phyloP scores from a whole-genome alignment of 1,140 invertebrate species.

The Scylla paramamosain region DNA sequence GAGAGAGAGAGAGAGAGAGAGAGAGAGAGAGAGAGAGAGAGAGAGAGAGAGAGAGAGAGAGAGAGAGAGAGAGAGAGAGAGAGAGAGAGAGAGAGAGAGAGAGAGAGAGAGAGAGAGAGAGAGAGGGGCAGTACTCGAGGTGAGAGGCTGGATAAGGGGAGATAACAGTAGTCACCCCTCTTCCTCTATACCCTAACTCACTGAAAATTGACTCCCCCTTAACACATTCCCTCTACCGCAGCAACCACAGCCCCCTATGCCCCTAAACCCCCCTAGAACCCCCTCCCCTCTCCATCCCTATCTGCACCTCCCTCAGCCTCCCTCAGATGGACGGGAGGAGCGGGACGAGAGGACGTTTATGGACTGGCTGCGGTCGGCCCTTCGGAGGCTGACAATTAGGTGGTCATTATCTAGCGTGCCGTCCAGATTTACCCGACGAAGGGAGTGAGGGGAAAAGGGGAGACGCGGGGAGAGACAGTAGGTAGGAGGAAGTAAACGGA shows the following conservation, averaged over 20 bases:
- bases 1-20: neutral
- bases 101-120: too few relatives aligned
- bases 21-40: neutral
- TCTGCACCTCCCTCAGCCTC: neutral
- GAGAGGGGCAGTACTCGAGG: neutral
- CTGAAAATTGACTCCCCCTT: neutral
- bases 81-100: neutral
- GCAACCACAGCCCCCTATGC: neutral
- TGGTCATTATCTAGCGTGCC: neutral
- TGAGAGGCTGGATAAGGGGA: neutral
- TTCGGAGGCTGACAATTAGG: conserved; percentile 8
- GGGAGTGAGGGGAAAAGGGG: neutral
- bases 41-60: too few relatives aligned
- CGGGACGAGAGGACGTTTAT: neutral
- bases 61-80: too few relatives aligned
- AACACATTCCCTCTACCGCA: neutral
- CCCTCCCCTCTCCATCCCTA: neutral
- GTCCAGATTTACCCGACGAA: neutral
- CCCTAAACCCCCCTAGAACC: neutral
- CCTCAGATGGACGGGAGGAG: neutral
- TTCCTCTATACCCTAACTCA: neutral
- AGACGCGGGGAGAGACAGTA: neutral
- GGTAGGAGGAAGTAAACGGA: neutral
- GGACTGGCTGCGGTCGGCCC: neutral
- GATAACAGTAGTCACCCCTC: neutral